Conservation (phyloP, 2,888 invertebrate species). For the Ommatoiulus sabulosus region DNA sequence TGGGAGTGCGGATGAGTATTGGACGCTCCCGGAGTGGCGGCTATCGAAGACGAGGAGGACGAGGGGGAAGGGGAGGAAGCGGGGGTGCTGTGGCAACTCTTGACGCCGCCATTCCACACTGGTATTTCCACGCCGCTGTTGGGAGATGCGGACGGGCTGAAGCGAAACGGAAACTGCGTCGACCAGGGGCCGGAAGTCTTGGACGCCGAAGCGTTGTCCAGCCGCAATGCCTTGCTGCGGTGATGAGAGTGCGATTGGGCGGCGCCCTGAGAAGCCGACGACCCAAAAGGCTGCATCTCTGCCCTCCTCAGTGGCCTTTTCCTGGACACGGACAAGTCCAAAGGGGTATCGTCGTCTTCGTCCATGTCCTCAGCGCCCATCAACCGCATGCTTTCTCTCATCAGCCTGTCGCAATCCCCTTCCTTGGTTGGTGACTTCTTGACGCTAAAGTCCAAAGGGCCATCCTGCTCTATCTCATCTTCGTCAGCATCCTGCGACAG, state of each 20-base stretch:
- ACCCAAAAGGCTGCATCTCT: neutral
- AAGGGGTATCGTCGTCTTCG: constrained; percentile 74
- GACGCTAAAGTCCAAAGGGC: constrained; percentile 79
- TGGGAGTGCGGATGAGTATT: constrained; percentile 61
- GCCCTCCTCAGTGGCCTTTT: constrained; percentile 68
- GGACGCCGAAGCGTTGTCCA: constrained; percentile 50
- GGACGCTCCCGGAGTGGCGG: constrained; percentile 73
- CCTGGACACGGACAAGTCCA: constrained; percentile 83
- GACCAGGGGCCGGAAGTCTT: constrained; percentile 59
- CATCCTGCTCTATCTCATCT: constrained; percentile 57
- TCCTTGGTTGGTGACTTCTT: constrained; percentile 70
- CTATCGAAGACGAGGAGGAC: constrained; percentile 46
- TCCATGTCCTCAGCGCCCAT: constrained; percentile 68
- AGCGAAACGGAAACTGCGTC: constrained; percentile 60
- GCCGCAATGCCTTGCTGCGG: constrained; percentile 55
- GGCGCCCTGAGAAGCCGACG: neutral
- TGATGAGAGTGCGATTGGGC: constrained; percentile 29
- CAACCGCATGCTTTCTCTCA: constrained; percentile 48
- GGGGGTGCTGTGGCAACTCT: constrained; percentile 53
- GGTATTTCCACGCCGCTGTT: constrained; percentile 59
- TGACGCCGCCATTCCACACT: constrained; percentile 60
- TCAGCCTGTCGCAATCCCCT: constrained; percentile 41
- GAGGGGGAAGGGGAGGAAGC: constrained; percentile 55
- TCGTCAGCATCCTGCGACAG: neutral
- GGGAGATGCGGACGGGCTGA: constrained; percentile 59